Evolutionary conservation across 1,140 invertebrate genomes (phyloP).

Genomic region (Drosophila ficusphila): DNA sequence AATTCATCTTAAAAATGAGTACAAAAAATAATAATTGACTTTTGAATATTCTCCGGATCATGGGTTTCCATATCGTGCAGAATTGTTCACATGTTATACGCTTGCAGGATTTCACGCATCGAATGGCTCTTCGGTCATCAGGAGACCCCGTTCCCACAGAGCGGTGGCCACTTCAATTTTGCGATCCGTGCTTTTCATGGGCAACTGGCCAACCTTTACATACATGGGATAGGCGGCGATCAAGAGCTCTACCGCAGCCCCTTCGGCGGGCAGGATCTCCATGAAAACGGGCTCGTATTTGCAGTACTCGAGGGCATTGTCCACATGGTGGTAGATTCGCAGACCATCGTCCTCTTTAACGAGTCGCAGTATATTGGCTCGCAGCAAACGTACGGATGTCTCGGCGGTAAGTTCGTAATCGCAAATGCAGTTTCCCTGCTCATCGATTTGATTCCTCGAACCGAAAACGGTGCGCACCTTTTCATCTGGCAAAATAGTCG

Average conservation of each 20-base stretch:
- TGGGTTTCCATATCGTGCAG: too few relatives aligned
- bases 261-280: constrained; percentile 88
- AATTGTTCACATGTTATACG: too few relatives aligned
- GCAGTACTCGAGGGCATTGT: constrained; percentile 94
- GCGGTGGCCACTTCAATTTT: constrained; percentile 87
- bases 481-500: constrained; percentile 89
- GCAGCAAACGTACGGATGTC: constrained; percentile 89
- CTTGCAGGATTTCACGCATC: constrained; percentile 18
- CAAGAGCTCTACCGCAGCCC: constrained; percentile 89
- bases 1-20: too few relatives aligned
- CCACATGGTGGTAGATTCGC: constrained; percentile 91
- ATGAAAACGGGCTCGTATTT: constrained; percentile 91
- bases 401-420: constrained; percentile 88
- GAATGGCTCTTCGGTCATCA: constrained; percentile 87
- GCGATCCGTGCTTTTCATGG: constrained; percentile 86
- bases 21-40: too few relatives aligned
- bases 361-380: constrained; percentile 90
- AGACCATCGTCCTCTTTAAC: constrained; percentile 87
- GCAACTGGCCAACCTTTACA: constrained; percentile 89
- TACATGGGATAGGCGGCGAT: constrained; percentile 91
- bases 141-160: constrained; percentile 89
- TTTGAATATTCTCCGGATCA: too few relatives aligned
- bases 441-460: constrained; percentile 88
- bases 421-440: constrained; percentile 87
- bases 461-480: constrained; percentile 88